Percentiles rank a stretch among this genome's conserved stretches.
phyloP scores from a whole-genome alignment of 2,113 vertebrate genomes.

The Merops nubicus region DNA sequence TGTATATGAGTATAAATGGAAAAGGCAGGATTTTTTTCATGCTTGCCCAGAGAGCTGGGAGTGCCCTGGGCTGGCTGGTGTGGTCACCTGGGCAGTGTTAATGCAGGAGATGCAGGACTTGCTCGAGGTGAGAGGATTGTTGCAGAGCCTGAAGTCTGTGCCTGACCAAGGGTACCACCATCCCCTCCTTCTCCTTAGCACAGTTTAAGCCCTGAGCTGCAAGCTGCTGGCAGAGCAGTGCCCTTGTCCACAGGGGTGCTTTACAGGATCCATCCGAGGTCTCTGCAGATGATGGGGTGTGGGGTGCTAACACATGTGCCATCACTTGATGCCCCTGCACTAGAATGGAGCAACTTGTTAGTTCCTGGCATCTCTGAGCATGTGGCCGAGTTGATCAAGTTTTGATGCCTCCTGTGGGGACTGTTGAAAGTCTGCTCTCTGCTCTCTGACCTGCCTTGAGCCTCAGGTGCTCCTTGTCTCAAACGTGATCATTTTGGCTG shows the following conservation, averaged over 20 bases:
- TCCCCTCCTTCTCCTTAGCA: too few relatives aligned
- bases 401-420: background rate
- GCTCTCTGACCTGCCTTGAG: background rate
- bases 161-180: rapidly evolving
- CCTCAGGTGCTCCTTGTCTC: background rate
- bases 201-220: background rate
- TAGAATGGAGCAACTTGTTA: background rate
- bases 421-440: background rate
- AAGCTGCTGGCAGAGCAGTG: background rate
- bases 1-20: background rate
- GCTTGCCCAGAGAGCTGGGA: background rate
- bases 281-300: background rate
- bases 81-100: rapidly evolving
- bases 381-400: background rate
- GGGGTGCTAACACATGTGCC: background rate
- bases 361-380: background rate
- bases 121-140: background rate
- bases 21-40: background rate
- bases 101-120: background rate
- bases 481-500: background rate
- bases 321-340: background rate
- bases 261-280: background rate
- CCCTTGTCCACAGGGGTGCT: background rate
- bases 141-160: background rate
- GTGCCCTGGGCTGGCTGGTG: background rate